Conservation (phyloP, 2,888 invertebrate species). For the Phasia obesa region DNA sequence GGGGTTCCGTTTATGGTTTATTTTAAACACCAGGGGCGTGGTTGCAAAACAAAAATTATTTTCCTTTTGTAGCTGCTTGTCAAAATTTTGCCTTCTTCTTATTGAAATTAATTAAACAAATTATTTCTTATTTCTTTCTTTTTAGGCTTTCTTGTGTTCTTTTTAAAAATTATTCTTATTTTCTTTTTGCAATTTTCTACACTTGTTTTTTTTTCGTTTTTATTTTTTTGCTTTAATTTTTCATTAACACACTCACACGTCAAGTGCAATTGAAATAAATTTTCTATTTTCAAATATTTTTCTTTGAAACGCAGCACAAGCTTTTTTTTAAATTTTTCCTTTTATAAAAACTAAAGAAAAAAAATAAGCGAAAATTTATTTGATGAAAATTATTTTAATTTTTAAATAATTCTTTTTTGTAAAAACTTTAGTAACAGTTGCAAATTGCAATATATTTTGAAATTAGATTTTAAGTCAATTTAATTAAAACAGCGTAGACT, state of each 20-base stretch:
- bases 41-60: conserved; percentile 43
- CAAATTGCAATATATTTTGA: conserved; percentile 45
- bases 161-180: conserved; percentile 8
- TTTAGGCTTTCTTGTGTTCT: conserved; percentile 19
- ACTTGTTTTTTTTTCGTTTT: conserved; percentile 39
- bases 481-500: conserved; percentile 50
- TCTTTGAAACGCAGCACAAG: conserved; percentile 23
- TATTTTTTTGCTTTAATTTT: conserved; percentile 23
- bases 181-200: conserved; percentile 8
- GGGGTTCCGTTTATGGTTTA: conserved; percentile 31
- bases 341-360: conserved; percentile 16
- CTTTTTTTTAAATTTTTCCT: conserved; percentile 4
- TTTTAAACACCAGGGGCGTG: conserved; percentile 63
- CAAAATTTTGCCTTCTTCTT: conserved; percentile 19
- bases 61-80: conserved; percentile 9
- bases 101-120: conserved; percentile 16
- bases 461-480: conserved; percentile 39
- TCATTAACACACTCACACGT: conserved; percentile 61
- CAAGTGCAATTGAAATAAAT: conserved; percentile 43
- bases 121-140: conserved; percentile 9
- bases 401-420: conserved; percentile 17
- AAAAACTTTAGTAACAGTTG: conserved; percentile 21
- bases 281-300: conserved; percentile 35
- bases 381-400: conserved; percentile 10
- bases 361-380: too few species aligned